phyloP scores from a whole-genome alignment of 1,140 invertebrate species.

The Trigoniulus corallinus region DNA sequence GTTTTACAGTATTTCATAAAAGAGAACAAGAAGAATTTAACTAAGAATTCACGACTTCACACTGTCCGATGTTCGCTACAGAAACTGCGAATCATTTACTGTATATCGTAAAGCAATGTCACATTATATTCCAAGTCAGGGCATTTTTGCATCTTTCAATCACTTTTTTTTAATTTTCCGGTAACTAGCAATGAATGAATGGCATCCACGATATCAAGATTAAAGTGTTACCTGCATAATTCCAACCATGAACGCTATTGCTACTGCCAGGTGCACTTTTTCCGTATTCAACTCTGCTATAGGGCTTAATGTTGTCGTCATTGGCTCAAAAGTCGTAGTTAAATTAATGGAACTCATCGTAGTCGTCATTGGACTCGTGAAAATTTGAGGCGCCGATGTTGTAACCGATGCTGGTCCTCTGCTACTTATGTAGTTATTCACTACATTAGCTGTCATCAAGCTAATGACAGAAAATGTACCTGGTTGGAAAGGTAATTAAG shows the following conservation, averaged over 20 bases:
- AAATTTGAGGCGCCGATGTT: background rate
- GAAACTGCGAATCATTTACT: too few relatives aligned
- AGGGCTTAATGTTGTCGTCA: background rate
- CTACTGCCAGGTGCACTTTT: background rate
- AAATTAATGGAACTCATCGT: background rate
- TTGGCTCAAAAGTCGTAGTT: background rate
- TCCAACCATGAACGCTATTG: background rate
- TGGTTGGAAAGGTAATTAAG: conserved; percentile 16
- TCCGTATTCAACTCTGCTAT: background rate
- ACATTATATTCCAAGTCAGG: too few relatives aligned
- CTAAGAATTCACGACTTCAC: too few relatives aligned
- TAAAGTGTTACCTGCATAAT: background rate
- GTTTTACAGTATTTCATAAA: too few relatives aligned
- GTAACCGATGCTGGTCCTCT: background rate
- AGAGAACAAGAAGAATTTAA: too few relatives aligned
- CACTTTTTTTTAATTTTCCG: too few relatives aligned
- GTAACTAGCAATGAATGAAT: too few relatives aligned
- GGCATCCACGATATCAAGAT: background rate
- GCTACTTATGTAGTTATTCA: conserved; percentile 17
- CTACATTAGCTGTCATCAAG: conserved; percentile 69
- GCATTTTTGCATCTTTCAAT: too few relatives aligned
- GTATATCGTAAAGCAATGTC: too few relatives aligned
- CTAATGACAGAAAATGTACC: conserved; percentile 72
- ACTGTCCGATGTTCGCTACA: too few relatives aligned
- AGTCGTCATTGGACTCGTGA: background rate